Evolutionary conservation across 1,140 invertebrate species (phyloP), one percentile per base, ranked within the genome.

Genomic region (Augochlora pura): DNA sequence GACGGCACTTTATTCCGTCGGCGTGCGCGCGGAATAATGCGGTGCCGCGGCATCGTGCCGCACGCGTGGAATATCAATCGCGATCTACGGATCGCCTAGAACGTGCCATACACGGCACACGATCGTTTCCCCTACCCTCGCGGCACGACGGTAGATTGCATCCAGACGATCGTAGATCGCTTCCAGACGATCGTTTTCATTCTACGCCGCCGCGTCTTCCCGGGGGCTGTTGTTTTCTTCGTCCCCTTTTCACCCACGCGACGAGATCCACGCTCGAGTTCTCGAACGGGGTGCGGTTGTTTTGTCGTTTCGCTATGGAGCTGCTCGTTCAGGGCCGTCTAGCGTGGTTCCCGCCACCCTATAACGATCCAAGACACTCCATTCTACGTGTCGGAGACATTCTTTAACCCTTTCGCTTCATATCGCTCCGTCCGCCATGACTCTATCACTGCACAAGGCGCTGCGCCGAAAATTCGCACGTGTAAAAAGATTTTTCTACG

Each of bases 21-120:
- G 70, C 77, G 64, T 75, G 72, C 64, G 49, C 62, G 57, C 66
- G 65, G 67, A 77, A 77, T 77, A 81, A 81, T 71, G 66, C 62
- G 18, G 42, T n/a, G 32, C 18, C 52, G 68, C 68, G 63, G 66
- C 79, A 62, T 23, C 69, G 62, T 52, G 67, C 25, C 14, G 38
- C 62, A 27, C 77, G 77, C 54, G 67, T 78, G 52, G 77, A 83
- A 74, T 80, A 73, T 57, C 66, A 79, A 82, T 69, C 27, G 57
- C 54, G 71, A 67, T 80, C 72, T 79, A 79, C 59, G 77, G 60
- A 65, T 64, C 79, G 39, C 38, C 38, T 64, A 72, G 68, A 72
- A 78, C 76, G 68, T 72, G 71, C 54, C 27, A 49, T 27, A 68
- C 63, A 63, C 60, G 60, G 27, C 32, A 57, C 54, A 57, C n/a